A percentile compares a stretch with the other conserved stretches of the same genome.
phyloP scores from a whole-genome alignment of 2,888 invertebrate species.

The Paralinhomoeus sp. region DNA sequence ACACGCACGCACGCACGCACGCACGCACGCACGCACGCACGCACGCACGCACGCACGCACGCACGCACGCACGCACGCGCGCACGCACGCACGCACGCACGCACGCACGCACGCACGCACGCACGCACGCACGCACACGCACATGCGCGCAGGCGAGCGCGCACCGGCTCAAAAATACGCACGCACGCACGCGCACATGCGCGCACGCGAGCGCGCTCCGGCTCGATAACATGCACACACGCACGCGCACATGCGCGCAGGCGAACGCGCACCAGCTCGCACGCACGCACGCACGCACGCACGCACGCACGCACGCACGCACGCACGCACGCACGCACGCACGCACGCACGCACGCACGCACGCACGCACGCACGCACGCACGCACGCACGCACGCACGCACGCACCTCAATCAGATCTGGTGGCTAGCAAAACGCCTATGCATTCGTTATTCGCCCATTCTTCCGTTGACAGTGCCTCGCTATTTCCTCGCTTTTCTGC shows the following conservation, averaged over 20 bases:
- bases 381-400: too few species aligned
- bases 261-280: too few species aligned
- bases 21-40: not conserved
- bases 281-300: not conserved
- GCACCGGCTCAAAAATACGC: not conserved
- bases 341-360: conserved; percentile 1
- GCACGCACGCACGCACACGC: conserved; percentile 6
- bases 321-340: conserved; percentile 3
- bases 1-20: conserved; percentile 3
- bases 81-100: conserved; percentile 1
- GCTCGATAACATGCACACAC: not conserved
- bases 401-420: too few species aligned
- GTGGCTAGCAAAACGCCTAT: too few species aligned
- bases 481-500: too few species aligned
- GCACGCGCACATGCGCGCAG: not conserved
- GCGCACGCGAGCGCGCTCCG: not conserved
- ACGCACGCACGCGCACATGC: too few species aligned
- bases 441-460: too few species aligned
- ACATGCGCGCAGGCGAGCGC: not conserved
- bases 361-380: too few species aligned
- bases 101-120: not conserved
- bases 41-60: not conserved
- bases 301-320: conserved; percentile 3
- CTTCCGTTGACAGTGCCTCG: too few species aligned
- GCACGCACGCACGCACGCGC: conserved; percentile 1